Conservation (phyloP, 2,888 invertebrate genomes). For the Thecophora atra region DNA sequence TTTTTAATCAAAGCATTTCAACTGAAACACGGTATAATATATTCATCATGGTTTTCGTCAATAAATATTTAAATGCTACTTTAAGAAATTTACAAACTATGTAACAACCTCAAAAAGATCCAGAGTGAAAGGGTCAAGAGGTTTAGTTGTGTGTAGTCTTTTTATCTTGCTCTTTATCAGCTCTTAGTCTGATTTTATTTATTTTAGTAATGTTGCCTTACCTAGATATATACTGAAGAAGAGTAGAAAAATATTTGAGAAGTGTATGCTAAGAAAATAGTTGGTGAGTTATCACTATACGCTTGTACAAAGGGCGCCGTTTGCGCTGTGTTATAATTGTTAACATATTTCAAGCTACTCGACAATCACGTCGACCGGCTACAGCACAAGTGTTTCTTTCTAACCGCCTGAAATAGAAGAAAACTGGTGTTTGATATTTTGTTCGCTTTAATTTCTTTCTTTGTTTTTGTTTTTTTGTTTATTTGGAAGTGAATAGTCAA, state of each 20-base stretch:
- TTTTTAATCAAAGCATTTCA: constrained; percentile 67
- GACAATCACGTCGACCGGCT: constrained; percentile 50
- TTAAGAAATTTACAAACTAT: background rate
- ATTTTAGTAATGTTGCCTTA: constrained; percentile 60
- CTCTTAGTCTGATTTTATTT: constrained; percentile 49
- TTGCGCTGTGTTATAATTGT: constrained; percentile 20
- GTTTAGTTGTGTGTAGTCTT: constrained; percentile 49
- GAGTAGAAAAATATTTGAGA: constrained; percentile 39
- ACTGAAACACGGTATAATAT: constrained; percentile 70
- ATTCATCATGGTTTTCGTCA: constrained; percentile 60
- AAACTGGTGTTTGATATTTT: constrained; percentile 89
- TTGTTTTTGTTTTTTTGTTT: constrained; percentile 66
- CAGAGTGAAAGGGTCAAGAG: constrained; percentile 14
- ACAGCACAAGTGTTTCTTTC: constrained; percentile 50
- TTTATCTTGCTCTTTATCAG: constrained; percentile 52
- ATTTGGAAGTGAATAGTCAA: background rate
- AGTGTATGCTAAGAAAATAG: constrained; percentile 28
- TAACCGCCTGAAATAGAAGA: constrained; percentile 82
- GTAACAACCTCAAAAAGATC: constrained; percentile 19
- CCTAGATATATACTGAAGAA: constrained; percentile 53
- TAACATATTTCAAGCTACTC: constrained; percentile 37
- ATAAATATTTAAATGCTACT: constrained; percentile 33
- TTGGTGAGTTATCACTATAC: constrained; percentile 29
- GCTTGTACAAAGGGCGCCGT: constrained; percentile 21
- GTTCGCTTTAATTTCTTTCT: constrained; percentile 56